These are phyloP conservation scores for Dryobotodes eremita DNA, from an alignment of 2,888 invertebrate species.

Conservation along the genomic window DNA sequence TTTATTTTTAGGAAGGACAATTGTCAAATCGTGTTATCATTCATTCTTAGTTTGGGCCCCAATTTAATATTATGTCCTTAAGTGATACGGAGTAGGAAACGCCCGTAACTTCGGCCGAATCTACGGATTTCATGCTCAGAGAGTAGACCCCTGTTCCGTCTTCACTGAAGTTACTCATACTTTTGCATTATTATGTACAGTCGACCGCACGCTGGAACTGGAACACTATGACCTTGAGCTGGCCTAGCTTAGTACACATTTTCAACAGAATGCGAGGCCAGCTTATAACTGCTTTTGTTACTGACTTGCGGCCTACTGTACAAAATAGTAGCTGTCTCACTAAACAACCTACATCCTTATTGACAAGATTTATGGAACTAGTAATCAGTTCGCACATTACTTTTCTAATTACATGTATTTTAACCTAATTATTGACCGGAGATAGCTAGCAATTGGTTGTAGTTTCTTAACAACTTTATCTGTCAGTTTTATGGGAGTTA, in stretches of 20 bases:
- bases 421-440: slow-evolving; percentile 28
- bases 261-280: not conserved
- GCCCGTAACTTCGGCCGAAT: no score
- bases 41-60: no score
- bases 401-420: slow-evolving; percentile 17
- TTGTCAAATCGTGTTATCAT: no score
- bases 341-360: slow-evolving; percentile 3
- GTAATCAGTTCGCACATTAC: slow-evolving; percentile 23
- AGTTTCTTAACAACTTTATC: slow-evolving; percentile 17
- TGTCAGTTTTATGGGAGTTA: not conserved
- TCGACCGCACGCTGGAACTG: no score
- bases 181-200: not conserved
- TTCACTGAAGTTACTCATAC: not conserved
- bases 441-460: slow-evolving; percentile 1
- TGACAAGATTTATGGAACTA: slow-evolving; percentile 18
- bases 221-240: not conserved
- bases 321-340: not conserved
- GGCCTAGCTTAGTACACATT: no score
- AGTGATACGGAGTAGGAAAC: no score
- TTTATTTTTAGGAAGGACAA: no score
- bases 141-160: not conserved
- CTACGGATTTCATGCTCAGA: no score
- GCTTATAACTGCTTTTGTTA: not conserved
- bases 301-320: not conserved
- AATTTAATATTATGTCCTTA: no score